Conservation (phyloP, 2,888 invertebrate genomes). For the Diloba caeruleocephala region DNA sequence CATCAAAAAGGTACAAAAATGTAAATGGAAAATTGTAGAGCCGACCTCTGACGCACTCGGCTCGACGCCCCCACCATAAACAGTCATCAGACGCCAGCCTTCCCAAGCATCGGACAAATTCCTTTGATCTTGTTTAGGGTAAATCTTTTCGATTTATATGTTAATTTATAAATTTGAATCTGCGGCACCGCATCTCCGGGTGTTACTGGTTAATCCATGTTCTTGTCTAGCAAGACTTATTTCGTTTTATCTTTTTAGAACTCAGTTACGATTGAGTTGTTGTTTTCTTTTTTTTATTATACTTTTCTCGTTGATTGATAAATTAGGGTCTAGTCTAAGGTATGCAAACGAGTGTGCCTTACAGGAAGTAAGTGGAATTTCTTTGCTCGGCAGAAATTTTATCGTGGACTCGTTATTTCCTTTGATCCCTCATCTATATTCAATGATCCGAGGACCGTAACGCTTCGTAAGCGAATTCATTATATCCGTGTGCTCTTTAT, state of each 20-base stretch:
- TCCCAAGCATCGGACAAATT: slow-evolving; percentile 81
- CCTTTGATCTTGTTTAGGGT: slow-evolving; percentile 87
- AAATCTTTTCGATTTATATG: slow-evolving; percentile 89
- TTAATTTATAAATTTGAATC: slow-evolving; percentile 87
- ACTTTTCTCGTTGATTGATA: slow-evolving; percentile 21
- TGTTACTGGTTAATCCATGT: slow-evolving; percentile 78
- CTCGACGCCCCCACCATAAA: slow-evolving; percentile 71
- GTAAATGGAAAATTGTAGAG: slow-evolving; percentile 68
- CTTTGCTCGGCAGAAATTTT: slow-evolving; percentile 83
- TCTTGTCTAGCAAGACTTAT: slow-evolving; percentile 67
- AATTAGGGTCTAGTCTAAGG: slow-evolving; percentile 51
- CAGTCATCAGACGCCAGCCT: slow-evolving; percentile 77
- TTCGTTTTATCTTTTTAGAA: slow-evolving; percentile 66
- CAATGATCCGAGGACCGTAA: slow-evolving; percentile 85
- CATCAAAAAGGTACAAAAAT: slow-evolving; percentile 69
- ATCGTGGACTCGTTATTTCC: slow-evolving; percentile 83
- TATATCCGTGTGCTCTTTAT: slow-evolving; percentile 78
- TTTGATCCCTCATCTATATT: slow-evolving; percentile 88
- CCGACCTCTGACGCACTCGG: slow-evolving; percentile 61
- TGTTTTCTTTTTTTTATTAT: slow-evolving; percentile 46
- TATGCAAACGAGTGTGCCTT: slow-evolving; percentile 75
- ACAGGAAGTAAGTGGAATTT: slow-evolving; percentile 71
- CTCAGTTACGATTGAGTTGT: slow-evolving; percentile 52
- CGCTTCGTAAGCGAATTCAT: slow-evolving; percentile 86
- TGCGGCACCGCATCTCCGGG: slow-evolving; percentile 71